Evolutionary conservation across 2,888 invertebrate species (phyloP), one percentile per base, ranked within the genome.

Genomic region (Tribolium freemani): DNA sequence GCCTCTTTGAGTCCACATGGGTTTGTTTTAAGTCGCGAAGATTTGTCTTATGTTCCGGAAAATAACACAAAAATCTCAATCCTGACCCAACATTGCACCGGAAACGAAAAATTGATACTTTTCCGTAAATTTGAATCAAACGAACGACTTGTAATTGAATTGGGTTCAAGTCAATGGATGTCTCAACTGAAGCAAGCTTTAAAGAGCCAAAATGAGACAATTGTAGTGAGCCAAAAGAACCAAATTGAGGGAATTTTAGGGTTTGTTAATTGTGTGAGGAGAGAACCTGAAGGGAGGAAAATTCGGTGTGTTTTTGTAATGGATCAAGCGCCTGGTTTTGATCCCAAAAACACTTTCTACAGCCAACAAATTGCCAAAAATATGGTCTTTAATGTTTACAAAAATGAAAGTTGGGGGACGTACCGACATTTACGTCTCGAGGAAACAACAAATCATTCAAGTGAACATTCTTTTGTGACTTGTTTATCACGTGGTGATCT

Each of bases 401-500:
- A 90, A 76, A 87, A 92, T 80, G 90, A 84, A 2, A 74, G 79
- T n/a, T 90, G 79, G 88, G 88, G 83, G n/a, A 93, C 93, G 0
- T 96, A 94, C 83, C 90, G 96, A 9, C 96, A 97, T 86, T 85
- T 95, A 6, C 88, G 91, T 0, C 83, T 96, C 0, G 88, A 89
- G 4, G 87, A 90, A 50, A 75, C 83, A 88, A 30, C 83, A 86
- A 8, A 85, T 85, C 0, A 85, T 81, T 85, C 0, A 87, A 85
- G 5, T 11, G 89, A 90, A 73, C 94, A 69, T 16, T n/a, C 11
- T 3, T 69, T 16, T 48, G 51, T 38, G 4, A 96, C 83, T 93
- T 92, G 0, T 95, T 90, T 84, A 92, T 93, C 2, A 95, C 90
- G 93, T 66, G 97, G 97, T 64, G 97, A 98, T 84, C 87, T 98